phyloP scores from a whole-genome alignment of 2,888 invertebrate genomes.

The Stenolophus ochropezus region DNA sequence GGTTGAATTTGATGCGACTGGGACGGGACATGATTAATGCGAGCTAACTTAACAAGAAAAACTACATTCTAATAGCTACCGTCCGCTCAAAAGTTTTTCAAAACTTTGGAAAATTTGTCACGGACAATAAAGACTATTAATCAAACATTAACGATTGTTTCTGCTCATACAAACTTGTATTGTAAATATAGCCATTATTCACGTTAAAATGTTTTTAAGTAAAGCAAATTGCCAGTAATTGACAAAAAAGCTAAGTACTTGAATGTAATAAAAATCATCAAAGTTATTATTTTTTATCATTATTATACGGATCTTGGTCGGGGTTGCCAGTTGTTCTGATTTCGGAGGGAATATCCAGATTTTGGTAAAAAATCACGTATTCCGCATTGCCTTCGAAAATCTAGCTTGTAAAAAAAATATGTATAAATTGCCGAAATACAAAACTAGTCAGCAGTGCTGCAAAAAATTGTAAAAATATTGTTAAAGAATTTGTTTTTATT shows the following conservation, averaged over 20 bases:
- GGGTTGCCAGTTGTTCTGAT: too few species aligned
- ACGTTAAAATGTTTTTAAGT: neutral
- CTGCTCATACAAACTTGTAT: neutral
- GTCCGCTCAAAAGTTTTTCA: constrained; percentile 29
- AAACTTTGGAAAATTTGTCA: constrained; percentile 39
- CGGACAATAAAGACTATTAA: constrained; percentile 9
- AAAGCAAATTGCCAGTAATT: neutral
- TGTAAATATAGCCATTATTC: neutral
- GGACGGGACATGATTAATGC: constrained; percentile 8
- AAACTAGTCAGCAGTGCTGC: too few species aligned
- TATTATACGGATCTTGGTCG: too few species aligned
- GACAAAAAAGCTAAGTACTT: neutral
- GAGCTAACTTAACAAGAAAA: constrained; percentile 21
- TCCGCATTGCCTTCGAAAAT: too few species aligned
- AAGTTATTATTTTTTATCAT: neutral
- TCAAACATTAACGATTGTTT: constrained; percentile 24
- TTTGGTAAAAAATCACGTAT: too few species aligned
- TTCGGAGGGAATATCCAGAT: too few species aligned
- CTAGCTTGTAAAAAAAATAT: too few species aligned
- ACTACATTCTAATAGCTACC: constrained; percentile 31
- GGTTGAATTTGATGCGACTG: neutral
- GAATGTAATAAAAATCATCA: neutral
- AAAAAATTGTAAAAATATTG: too few species aligned
- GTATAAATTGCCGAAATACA: too few species aligned
- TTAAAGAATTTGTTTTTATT: too few species aligned